phyloP scores from a whole-genome alignment of 1,140 invertebrate species.

The Pseudomyrmex flavicornis region DNA sequence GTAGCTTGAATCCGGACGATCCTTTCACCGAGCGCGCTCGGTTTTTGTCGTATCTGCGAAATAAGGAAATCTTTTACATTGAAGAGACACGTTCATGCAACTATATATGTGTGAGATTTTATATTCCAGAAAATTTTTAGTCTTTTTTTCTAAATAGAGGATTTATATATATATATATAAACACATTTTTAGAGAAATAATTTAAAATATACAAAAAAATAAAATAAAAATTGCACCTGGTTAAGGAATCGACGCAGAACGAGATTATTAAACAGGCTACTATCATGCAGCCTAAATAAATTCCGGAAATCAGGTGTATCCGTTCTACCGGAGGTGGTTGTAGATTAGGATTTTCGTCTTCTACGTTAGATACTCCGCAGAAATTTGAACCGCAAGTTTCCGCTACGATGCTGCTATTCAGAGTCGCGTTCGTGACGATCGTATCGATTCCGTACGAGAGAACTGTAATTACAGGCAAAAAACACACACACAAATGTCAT shows the following conservation, averaged over 20 bases:
- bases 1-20: conserved; percentile 87
- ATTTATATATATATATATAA: no score
- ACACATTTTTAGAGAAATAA: no score
- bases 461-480: conserved; percentile 73
- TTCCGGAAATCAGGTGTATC: conserved; percentile 92
- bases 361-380: conserved; percentile 86
- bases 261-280: conserved; percentile 91
- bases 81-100: no score
- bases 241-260: conserved; percentile 92
- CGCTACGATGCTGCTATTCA: conserved; percentile 78
- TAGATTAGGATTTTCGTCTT: conserved; percentile 88
- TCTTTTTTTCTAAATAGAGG: no score
- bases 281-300: conserved; percentile 93
- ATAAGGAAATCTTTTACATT: not conserved
- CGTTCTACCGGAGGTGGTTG: conserved; percentile 89
- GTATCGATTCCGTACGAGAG: conserved; percentile 81
- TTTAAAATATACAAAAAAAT: no score
- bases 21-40: conserved; percentile 78
- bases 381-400: conserved; percentile 91
- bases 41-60: conserved; percentile 83
- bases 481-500: not conserved
- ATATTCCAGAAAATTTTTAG: no score
- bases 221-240: conserved; percentile 86
- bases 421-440: conserved; percentile 63
- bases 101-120: no score